phyloP scores from a whole-genome alignment of 2,113 vertebrate genomes.

The Macquaria ambigua region DNA sequence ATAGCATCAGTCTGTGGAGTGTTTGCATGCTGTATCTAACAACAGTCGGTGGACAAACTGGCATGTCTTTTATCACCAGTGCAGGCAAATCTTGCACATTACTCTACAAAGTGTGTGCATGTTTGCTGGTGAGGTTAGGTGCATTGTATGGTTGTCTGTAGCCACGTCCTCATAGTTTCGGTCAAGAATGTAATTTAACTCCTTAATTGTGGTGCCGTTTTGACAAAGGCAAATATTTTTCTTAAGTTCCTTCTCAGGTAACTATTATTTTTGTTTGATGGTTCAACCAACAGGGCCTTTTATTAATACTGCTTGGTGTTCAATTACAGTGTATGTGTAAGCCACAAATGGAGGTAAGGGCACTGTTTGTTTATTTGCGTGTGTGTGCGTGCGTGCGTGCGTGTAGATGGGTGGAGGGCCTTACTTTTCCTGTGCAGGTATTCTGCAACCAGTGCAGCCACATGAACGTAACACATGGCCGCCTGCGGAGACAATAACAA shows the following conservation, averaged over 20 bases:
- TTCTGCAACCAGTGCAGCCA: constrained; percentile 95
- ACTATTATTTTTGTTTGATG: background rate
- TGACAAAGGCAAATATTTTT: background rate
- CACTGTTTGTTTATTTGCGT: background rate
- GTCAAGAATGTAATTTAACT: background rate
- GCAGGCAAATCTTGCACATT: background rate
- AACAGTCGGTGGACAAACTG: background rate
- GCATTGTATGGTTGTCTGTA: background rate
- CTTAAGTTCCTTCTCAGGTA: background rate
- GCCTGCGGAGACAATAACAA: constrained; percentile 83
- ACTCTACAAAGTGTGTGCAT: background rate
- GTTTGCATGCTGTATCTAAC: constrained; percentile 19
- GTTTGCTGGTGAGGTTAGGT: background rate
- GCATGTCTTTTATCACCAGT: background rate
- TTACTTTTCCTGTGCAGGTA: constrained; percentile 97
- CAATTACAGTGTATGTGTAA: background rate
- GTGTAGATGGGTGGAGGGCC: constrained; percentile 37
- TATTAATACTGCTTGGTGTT: background rate
- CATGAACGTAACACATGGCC: constrained; percentile 96
- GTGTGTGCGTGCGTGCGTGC: constrained; percentile 5
- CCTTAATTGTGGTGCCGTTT: background rate
- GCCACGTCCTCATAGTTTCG: background rate
- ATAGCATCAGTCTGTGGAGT: background rate
- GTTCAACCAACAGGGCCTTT: background rate
- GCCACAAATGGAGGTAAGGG: background rate